These are phyloP conservation scores for Podarcis siculus DNA, from an alignment of 2,797 vertebrate genomes.

Conservation along the genomic window DNA sequence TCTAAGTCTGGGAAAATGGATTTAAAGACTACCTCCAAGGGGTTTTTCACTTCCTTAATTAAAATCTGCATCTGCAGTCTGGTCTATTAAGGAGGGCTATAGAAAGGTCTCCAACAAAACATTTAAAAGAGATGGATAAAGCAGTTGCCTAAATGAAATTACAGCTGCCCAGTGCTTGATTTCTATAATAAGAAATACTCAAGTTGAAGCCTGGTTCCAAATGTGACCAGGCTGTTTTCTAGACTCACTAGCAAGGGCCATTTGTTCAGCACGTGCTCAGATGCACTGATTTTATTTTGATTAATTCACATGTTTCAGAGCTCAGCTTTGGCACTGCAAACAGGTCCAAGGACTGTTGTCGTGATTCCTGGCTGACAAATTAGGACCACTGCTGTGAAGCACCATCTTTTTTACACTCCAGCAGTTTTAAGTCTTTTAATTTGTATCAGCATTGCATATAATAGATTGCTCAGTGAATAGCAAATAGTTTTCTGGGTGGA, in stretches of 20 bases:
- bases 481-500: background rate
- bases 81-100: background rate
- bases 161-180: background rate
- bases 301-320: background rate
- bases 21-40: background rate
- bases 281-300: background rate
- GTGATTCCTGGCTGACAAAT: background rate
- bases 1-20: background rate
- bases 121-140: conserved; percentile 34
- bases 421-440: conserved; percentile 27
- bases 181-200: background rate
- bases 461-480: background rate
- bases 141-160: background rate
- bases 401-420: conserved; percentile 1
- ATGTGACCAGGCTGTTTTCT: background rate
- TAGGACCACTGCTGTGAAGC: background rate
- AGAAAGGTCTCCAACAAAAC: conserved; percentile 22
- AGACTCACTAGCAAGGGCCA: background rate
- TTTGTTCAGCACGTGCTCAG: background rate
- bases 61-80: background rate
- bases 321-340: background rate
- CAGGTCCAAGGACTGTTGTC: background rate
- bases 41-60: background rate
- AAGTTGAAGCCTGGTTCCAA: background rate
- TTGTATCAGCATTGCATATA: conserved; percentile 34